Base-by-base conservation (phyloP, 2,888 invertebrate genomes). In the Leptinotarsa rubiginosa region DNA sequence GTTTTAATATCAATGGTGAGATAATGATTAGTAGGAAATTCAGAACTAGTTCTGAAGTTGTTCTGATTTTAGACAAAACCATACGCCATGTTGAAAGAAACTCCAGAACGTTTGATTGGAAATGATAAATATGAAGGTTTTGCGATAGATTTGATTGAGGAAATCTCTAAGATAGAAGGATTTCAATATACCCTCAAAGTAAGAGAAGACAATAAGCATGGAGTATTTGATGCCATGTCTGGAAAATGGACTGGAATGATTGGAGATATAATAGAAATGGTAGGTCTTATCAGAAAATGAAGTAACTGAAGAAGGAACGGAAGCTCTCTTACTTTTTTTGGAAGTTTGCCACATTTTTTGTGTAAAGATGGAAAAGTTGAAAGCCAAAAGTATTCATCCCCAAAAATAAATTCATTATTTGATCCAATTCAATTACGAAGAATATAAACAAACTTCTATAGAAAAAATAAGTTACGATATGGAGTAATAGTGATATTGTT, bases 241-340 rank as follows among this genome's bases (percentile, higher is more conserved):
- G 77, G 86, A 5, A 89, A 90, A 83, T 95, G 94, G 93, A 92
- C 90, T 75, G 95, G 95, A 73, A 95, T 95, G 94, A 91, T 94
- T 82, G 90, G 88, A 47, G 88, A 89, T 81, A 84, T 90, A 4
- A 83, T 89, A 22, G 84, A 86, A 72, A 84, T 85, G 66, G 89
- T 89, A 84, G 82, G 84, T 41, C 0, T 16, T 4, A 50, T 52
- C 5, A 15, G 16, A 4, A 41, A 41, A 2, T 41, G 41, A 41
- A 31, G 31, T 31, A 7, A 31, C 31, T 31, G 0, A 31, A 31
- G 31, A 31, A 31, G 1, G 1, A 7, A 31, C 1, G 7, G 0
- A 31, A 31, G 7, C 31, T 31, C 7, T 31, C 1, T 31, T 31
- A 7, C 7, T 31, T 31, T 0, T 31, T 7, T 7, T 7, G 31